Conservation (phyloP, 1,140 invertebrate species). For the Procambarus clarkii region DNA sequence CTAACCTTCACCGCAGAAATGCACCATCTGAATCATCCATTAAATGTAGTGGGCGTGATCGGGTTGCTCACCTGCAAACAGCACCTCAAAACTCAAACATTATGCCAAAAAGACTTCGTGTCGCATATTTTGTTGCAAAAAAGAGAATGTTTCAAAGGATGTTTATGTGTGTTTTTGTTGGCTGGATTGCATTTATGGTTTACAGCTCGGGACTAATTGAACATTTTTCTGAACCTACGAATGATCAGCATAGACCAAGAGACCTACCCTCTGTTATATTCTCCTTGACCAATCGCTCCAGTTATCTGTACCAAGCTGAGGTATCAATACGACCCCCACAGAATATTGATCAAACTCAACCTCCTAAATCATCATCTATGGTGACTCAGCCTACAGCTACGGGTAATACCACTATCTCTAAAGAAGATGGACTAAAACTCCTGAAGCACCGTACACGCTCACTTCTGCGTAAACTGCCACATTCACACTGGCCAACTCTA, state of each 20-base stretch:
- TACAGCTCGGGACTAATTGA: conserved; percentile 92
- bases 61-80: conserved; percentile 65
- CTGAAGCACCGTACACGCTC: conserved; percentile 74
- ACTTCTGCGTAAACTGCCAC: conserved; percentile 80
- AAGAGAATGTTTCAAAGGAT: conserved; percentile 91
- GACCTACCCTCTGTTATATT: conserved; percentile 64
- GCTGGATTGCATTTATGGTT: conserved; percentile 93
- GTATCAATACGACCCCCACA: conserved; percentile 5
- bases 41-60: conserved; percentile 57
- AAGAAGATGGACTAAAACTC: conserved; percentile 57
- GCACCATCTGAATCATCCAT: conserved; percentile 19
- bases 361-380: neutral
- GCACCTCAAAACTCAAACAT: conserved; percentile 54
- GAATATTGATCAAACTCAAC: conserved; percentile 5
- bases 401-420: conserved; percentile 21
- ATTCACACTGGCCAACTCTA: conserved; percentile 92
- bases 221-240: conserved; percentile 77
- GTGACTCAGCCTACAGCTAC: conserved; percentile 19
- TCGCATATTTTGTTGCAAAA: conserved; percentile 95
- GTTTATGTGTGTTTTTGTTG: conserved; percentile 94
- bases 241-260: conserved; percentile 36
- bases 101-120: conserved; percentile 83
- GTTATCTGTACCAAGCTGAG: conserved; percentile 13
- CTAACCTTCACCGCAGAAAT: conserved; percentile 69
- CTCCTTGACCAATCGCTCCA: conserved; percentile 52